Evolutionary conservation across 2,113 vertebrate genomes (phyloP).

Genomic region (Montifringilla adamsi): DNA sequence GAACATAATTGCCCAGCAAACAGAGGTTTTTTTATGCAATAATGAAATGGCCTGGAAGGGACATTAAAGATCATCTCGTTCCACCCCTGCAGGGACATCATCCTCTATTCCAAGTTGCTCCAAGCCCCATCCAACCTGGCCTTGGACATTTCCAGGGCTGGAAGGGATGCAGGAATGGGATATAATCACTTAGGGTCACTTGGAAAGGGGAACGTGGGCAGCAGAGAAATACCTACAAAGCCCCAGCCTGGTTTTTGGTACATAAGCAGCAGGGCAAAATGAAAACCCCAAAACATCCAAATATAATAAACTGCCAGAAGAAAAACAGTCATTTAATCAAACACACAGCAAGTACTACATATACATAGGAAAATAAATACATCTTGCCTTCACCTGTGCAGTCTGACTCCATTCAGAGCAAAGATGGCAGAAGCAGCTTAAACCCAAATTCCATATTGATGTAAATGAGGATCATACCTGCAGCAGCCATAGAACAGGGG

Average conservation of each 20-base stretch:
- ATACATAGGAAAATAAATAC: rapidly evolving
- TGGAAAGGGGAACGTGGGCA: neutral
- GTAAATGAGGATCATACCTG: neutral
- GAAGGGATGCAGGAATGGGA: neutral
- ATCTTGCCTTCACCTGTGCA: neutral
- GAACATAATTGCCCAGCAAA: neutral
- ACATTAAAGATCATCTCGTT: neutral
- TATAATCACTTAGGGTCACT: neutral
- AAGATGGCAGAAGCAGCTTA: neutral
- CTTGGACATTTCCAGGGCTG: neutral
- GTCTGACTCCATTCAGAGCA: neutral
- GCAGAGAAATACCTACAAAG: neutral
- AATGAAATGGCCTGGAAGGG: neutral
- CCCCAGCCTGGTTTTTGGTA: neutral
- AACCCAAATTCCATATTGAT: neutral
- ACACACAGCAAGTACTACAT: neutral
- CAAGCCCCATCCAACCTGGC: neutral
- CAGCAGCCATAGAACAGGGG: neutral
- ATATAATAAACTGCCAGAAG: neutral
- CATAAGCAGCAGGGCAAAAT: neutral
- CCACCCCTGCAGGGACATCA: neutral
- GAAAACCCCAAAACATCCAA: neutral
- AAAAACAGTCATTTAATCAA: neutral
- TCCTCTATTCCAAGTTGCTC: neutral
- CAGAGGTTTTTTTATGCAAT: neutral